Evolutionary conservation across 1,140 invertebrate species (phyloP), one percentile per base, ranked within the genome.

Genomic region (Akabosia matsudoensis): DNA sequence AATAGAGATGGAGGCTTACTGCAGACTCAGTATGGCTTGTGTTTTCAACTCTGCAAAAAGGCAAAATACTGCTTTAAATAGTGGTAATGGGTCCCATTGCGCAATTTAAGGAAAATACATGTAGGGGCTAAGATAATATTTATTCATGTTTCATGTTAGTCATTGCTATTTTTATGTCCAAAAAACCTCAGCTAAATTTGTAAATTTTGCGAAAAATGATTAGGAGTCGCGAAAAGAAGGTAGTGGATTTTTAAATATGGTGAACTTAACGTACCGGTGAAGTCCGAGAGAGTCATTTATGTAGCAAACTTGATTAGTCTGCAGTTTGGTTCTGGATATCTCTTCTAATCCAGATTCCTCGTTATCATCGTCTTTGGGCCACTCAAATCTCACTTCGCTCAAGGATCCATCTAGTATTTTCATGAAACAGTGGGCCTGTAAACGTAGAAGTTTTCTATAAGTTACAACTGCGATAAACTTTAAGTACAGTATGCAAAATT

Each of bases 231-330:
- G 37, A 18, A 7, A 45, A 45, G n/a, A 45, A 10, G 7, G 37
- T 45, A 45, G 18, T 45, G 37, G n/a, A n/a, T n/a, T 45, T 45
- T 7, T 10, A 45, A 7, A 45, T 45, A 45, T 45, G 18, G 18
- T 10, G 7, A 45, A 45, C 7, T 45, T 45, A 45, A 10, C 37
- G 18, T 56, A 67, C 61, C 97, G 89, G 85, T 99, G 97, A 3
- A 99, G 87, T 0, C 97, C 97, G 76, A 98, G 84, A 0, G 92
- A 91, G 87, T 99, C 97, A 87, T 97, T 97, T 30, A 99, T 99
- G 84, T 99, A 99, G 82, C 92, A 92, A 16, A 98, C 93, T 73
- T 92, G 90, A 82, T 98, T 91, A 0, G 89, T 83, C 26, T 89
- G 85, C 37, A 96, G 86, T 13, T 83, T 85, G 2, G 86, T 90